Evolutionary conservation across 1,140 invertebrate species (phyloP).

Genomic region (Macrobrachium rosenbergii): DNA sequence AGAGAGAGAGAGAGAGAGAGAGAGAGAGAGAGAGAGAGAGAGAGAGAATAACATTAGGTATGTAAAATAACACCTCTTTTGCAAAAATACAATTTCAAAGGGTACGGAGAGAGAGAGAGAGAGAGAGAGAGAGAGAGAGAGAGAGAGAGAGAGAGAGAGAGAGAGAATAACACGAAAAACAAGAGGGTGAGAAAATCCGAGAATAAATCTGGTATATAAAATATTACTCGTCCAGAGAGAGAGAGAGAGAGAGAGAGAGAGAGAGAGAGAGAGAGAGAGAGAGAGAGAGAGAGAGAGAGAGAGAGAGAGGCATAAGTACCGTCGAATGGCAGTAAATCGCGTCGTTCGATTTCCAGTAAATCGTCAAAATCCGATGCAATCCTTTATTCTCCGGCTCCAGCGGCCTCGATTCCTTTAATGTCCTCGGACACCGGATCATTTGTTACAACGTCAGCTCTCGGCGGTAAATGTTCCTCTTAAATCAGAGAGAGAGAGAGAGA

Average conservation of each 20-base stretch:
- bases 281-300: background rate
- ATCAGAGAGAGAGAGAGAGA: no score
- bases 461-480: no score
- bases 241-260: constrained; percentile 1
- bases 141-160: constrained; percentile 6
- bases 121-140: constrained; percentile 6
- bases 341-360: no score
- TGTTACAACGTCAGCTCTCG: no score
- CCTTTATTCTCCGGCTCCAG: no score
- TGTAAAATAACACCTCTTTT: no score
- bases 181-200: background rate
- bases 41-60: background rate
- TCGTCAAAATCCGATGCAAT: no score
- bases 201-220: background rate
- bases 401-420: no score
- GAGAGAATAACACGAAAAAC: background rate
- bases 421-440: no score
- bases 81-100: no score
- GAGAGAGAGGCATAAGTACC: background rate
- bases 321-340: no score
- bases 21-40: constrained; percentile 14
- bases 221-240: no score
- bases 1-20: constrained; percentile 9
- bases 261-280: background rate
- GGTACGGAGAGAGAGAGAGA: background rate